Base-by-base conservation (phyloP, 2,888 invertebrate species). In the Epinotia ramella region DNA sequence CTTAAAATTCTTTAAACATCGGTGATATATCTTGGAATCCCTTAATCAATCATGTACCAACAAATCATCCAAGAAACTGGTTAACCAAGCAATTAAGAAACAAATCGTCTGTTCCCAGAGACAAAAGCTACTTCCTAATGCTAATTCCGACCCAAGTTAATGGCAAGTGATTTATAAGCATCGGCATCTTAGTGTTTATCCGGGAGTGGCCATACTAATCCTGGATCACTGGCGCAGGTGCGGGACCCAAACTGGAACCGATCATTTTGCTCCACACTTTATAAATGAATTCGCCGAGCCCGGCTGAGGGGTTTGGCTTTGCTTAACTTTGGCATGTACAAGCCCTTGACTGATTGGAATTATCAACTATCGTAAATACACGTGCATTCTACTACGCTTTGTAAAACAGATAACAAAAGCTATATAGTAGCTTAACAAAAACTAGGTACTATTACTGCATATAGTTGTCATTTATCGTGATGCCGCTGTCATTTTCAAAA, bases 151-250 rank as follows among this genome's bases (percentile, higher is more conserved):
- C 80, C 83, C 79, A 84, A 84, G 85, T 84, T 89, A 91, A 91
- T 89, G 87, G 86, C 78, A 80, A 82, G 81, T 83, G 85, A 86
- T 91, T 88, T 88, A 89, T 89, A 88, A 88, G 86, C 84, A 89
- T 88, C 87, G 87, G 84, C 85, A 82, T 87, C 85, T 89, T 85
- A 85, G 85, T 86, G 81, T 88, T 87, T 81, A 81, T 80, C 81
- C 87, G 83, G 81, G 84, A 85, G 85, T 84, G 82, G 81, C 82
- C 81, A 78, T 87, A 86, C 77, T 79, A 79, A 87, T 87, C 86
- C 87, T 82, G 88, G 87, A 88, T 89, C 88, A 88, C 81, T 81
- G 87, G 83, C 88, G 83, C 90, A 89, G 89, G 90, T 90, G 89
- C 79, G 77, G 78, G 79, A 76, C 79, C 84, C 84, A 80, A 80